Conservation (phyloP, 92 coral and sea anemone genomes). For the Hydrozoanthus gracilis region DNA sequence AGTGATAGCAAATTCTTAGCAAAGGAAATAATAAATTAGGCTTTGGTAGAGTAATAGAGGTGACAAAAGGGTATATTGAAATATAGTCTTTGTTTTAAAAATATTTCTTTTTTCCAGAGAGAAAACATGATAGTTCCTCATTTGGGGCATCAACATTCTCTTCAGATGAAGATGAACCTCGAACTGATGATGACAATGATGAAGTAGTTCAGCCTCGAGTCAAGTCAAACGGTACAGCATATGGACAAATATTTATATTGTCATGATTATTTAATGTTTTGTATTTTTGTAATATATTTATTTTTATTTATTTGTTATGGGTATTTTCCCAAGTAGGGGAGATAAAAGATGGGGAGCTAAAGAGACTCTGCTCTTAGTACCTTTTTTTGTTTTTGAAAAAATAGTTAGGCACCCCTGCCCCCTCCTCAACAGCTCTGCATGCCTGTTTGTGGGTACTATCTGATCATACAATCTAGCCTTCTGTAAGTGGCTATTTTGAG, state of each 20-base stretch:
- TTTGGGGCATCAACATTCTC: not conserved
- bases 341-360: not conserved
- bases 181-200: constrained; percentile 18
- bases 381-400: constrained; percentile 7
- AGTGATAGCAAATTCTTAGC: not conserved
- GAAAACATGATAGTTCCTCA: constrained; percentile 14
- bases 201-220: constrained; percentile 6
- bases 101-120: not conserved
- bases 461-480: not conserved
- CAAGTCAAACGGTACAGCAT: not conserved
- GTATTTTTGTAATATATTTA: not conserved
- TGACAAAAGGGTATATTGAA: not conserved
- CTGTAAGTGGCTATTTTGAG: not conserved
- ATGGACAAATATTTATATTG: not conserved
- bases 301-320: not conserved
- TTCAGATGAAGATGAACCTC: constrained; percentile 4
- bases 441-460: not conserved
- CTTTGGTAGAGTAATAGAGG: not conserved
- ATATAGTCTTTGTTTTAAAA: not conserved
- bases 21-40: not conserved
- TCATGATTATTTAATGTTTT: constrained; percentile 2
- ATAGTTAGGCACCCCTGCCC: not conserved
- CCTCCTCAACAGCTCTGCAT: constrained; percentile 5
- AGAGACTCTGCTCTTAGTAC: constrained; percentile 8
- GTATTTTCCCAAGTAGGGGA: constrained; percentile 9